Evolutionary conservation across 2,888 invertebrate species (phyloP).

Genomic region (Athripsodes cinereus): DNA sequence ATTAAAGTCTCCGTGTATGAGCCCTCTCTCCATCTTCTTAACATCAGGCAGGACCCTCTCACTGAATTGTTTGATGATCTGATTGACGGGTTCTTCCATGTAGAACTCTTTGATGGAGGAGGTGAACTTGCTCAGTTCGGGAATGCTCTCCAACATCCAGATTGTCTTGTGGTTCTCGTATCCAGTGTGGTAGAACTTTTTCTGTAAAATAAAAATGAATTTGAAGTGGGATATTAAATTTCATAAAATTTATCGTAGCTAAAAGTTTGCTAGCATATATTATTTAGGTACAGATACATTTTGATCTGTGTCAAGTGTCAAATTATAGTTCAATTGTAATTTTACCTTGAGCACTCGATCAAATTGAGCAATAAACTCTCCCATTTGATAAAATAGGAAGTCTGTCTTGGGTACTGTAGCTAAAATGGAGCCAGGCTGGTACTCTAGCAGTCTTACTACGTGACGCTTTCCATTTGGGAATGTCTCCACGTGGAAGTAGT

Average conservation of each 20-base stretch:
- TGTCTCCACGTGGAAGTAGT: slow-evolving; percentile 52
- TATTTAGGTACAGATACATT: too few relatives aligned
- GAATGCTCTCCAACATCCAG: slow-evolving; percentile 71
- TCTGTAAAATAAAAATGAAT: slow-evolving; percentile 6
- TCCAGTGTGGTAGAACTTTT: slow-evolving; percentile 61
- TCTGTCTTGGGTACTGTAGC: slow-evolving; percentile 54
- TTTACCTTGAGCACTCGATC: slow-evolving; percentile 61
- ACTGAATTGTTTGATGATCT: slow-evolving; percentile 59
- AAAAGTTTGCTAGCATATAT: too few relatives aligned
- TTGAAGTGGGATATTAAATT: neutral
- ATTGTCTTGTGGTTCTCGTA: slow-evolving; percentile 59
- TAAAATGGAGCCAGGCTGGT: slow-evolving; percentile 66
- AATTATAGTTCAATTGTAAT: neutral
- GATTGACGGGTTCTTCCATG: slow-evolving; percentile 53
- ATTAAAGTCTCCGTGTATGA: slow-evolving; percentile 88
- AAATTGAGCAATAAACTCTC: slow-evolving; percentile 64
- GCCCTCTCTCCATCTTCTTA: slow-evolving; percentile 55
- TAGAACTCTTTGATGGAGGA: slow-evolving; percentile 60
- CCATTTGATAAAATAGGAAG: slow-evolving; percentile 63
- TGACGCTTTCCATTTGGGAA: slow-evolving; percentile 50
- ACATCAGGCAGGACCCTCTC: slow-evolving; percentile 54
- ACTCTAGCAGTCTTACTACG: slow-evolving; percentile 70
- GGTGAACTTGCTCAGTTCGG: slow-evolving; percentile 63
- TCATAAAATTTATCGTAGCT: neutral
- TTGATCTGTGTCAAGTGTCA: too few relatives aligned